A percentile compares a stretch with the other conserved stretches of the same genome.
These are phyloP conservation scores for Brachionus koreanus DNA, from an alignment of 1,140 invertebrate species.

Conservation along the genomic window DNA sequence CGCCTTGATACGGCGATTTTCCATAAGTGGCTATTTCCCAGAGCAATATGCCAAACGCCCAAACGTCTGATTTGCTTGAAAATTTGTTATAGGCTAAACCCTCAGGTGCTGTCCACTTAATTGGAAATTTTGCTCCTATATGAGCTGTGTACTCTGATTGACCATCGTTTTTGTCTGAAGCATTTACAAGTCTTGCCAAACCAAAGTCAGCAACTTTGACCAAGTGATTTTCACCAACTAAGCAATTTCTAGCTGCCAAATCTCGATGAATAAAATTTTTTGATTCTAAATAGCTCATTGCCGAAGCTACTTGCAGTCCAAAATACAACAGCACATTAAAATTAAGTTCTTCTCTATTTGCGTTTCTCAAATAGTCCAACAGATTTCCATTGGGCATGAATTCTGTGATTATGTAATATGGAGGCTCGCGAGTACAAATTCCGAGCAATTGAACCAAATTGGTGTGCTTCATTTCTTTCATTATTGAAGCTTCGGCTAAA, in stretches of 20 bases:
- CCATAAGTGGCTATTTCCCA: slow-evolving; percentile 99
- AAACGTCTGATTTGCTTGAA: slow-evolving; percentile 92
- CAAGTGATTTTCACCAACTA: slow-evolving; percentile 88
- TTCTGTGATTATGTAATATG: slow-evolving; percentile 98
- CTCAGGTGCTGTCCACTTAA: slow-evolving; percentile 94
- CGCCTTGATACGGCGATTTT: slow-evolving; percentile 96
- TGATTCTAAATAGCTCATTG: slow-evolving; percentile 98
- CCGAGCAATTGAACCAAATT: slow-evolving; percentile 93
- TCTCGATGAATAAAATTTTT: slow-evolving; percentile 95
- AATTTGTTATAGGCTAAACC: slow-evolving; percentile 89
- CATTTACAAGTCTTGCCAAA: slow-evolving; percentile 88
- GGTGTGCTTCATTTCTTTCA: slow-evolving; percentile 99
- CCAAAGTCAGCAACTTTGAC: slow-evolving; percentile 90
- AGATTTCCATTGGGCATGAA: slow-evolving; percentile 98
- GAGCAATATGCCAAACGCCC: slow-evolving; percentile 91
- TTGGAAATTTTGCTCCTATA: slow-evolving; percentile 77
- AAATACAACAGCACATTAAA: slow-evolving; percentile 96
- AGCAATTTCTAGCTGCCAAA: slow-evolving; percentile 74
- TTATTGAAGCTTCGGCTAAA: slow-evolving; percentile 94
- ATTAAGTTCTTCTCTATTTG: slow-evolving; percentile 92
- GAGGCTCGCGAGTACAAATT: slow-evolving; percentile 93
- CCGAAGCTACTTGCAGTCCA: slow-evolving; percentile 94
- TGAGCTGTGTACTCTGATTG: slow-evolving; percentile 71
- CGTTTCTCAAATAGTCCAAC: slow-evolving; percentile 86
- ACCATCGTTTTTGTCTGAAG: slow-evolving; percentile 99